A percentile compares a stretch with the other conserved stretches of the same genome.
Conservation (phyloP, 1,140 invertebrate genomes). For the Zophobas atratus region DNA sequence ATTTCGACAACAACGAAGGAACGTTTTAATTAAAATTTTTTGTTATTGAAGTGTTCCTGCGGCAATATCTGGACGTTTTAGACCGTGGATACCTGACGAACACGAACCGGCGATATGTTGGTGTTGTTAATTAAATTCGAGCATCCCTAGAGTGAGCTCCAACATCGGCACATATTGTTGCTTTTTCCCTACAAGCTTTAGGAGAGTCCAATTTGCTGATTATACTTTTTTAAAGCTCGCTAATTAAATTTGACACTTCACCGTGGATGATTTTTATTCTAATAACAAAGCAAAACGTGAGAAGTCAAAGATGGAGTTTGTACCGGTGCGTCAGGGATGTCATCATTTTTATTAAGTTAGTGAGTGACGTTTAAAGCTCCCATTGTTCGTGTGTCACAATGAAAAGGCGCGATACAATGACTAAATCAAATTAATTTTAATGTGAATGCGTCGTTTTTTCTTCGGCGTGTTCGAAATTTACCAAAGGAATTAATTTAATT, state of each 20-base stretch:
- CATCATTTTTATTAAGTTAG: constrained; percentile 19
- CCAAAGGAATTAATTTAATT: constrained; percentile 34
- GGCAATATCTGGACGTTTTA: constrained; percentile 37
- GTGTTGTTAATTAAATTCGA: constrained; percentile 39
- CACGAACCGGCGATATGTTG: constrained; percentile 37
- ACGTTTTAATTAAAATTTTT: constrained; percentile 41
- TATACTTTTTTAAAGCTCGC: neutral
- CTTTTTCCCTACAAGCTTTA: neutral
- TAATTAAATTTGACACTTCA: neutral
- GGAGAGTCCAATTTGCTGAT: neutral
- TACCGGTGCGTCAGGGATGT: neutral
- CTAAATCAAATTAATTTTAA: constrained; percentile 31
- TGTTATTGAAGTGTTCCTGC: constrained; percentile 38
- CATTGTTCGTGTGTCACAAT: constrained; percentile 25
- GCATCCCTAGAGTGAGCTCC: constrained; percentile 22
- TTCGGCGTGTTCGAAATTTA: constrained; percentile 28
- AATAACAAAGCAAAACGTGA: neutral
- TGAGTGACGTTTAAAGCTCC: constrained; percentile 24
- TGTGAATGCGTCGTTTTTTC: constrained; percentile 32
- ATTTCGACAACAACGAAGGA: constrained; percentile 24
- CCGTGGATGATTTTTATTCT: neutral
- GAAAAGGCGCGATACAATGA: constrained; percentile 23
- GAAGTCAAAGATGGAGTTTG: neutral
- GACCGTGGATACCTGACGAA: constrained; percentile 31
- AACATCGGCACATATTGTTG: constrained; percentile 11